A percentile compares a stretch with the other conserved stretches of the same genome.
These are phyloP conservation scores for Axis porcinus DNA, from an alignment of 2,113 vertebrate species.

Conservation along the genomic window DNA sequence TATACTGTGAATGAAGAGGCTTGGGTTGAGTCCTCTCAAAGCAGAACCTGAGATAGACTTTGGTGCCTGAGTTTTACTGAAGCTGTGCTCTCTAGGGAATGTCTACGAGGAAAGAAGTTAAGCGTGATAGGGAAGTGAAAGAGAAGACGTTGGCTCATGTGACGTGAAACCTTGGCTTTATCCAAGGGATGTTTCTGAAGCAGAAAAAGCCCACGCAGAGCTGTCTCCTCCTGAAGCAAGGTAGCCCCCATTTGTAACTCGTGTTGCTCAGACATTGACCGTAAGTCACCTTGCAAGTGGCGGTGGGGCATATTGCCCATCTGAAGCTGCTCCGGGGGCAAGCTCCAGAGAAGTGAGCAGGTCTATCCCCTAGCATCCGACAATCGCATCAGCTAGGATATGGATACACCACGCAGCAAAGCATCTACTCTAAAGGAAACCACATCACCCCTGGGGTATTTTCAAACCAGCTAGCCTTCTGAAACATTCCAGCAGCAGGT, in stretches of 20 bases:
- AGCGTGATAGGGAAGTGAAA: background rate
- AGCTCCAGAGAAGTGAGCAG: background rate
- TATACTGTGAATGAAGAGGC: background rate
- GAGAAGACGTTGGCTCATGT: background rate
- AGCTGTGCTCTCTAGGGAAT: background rate
- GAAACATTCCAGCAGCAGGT: background rate
- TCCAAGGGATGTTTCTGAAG: background rate
- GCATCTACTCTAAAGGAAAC: background rate
- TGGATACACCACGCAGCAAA: background rate
- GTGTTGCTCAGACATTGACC: background rate
- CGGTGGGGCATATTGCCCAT: background rate
- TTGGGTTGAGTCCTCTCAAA: background rate
- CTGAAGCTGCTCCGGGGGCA: too few relatives aligned
- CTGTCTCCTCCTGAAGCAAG: background rate
- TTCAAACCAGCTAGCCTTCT: background rate
- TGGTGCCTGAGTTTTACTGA: background rate
- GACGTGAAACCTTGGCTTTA: background rate
- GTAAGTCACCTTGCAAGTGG: background rate
- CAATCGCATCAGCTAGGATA: background rate
- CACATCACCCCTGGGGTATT: background rate
- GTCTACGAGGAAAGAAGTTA: background rate
- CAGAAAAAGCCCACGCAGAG: background rate
- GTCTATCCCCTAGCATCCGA: background rate
- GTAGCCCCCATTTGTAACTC: background rate
- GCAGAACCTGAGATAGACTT: background rate